phyloP scores from a whole-genome alignment of 2,888 invertebrate species.

The Thereva nobilitata region DNA sequence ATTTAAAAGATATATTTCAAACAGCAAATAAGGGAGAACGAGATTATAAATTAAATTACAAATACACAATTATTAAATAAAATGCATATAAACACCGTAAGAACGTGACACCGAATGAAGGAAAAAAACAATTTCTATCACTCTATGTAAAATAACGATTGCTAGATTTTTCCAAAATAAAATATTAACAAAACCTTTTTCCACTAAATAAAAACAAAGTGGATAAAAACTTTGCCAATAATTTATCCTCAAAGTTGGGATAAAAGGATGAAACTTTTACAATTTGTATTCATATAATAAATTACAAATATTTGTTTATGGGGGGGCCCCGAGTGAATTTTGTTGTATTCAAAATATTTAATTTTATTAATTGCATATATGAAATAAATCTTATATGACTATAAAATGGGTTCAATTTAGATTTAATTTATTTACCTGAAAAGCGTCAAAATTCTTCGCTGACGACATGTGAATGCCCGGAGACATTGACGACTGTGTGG shows the following conservation, averaged over 20 bases:
- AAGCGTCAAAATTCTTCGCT: slow-evolving; percentile 53
- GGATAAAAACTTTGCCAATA: too few relatives aligned
- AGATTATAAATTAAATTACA: slow-evolving; percentile 11
- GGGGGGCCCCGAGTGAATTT: too few relatives aligned
- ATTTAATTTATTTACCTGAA: slow-evolving; percentile 50
- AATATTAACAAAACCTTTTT: too few relatives aligned
- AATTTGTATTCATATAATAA: too few relatives aligned
- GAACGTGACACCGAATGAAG: slow-evolving; percentile 15
- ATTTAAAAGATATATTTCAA: background rate
- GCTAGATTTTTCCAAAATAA: too few relatives aligned
- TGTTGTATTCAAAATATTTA: background rate
- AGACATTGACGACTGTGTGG: slow-evolving; percentile 55
- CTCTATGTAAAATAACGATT: too few relatives aligned
- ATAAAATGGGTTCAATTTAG: background rate
- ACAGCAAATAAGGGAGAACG: background rate
- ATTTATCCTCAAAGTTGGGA: too few relatives aligned
- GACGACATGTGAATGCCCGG: slow-evolving; percentile 49
- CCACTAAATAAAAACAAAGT: too few relatives aligned
- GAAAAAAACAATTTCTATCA: slow-evolving; percentile 12
- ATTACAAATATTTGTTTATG: too few relatives aligned
- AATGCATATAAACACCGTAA: slow-evolving; percentile 22
- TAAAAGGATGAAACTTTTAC: too few relatives aligned
- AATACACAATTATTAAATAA: slow-evolving; percentile 23
- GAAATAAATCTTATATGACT: background rate
- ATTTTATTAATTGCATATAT: background rate